Base-by-base conservation (phyloP, 2,797 vertebrate genomes). In the Pitangus sulphuratus region DNA sequence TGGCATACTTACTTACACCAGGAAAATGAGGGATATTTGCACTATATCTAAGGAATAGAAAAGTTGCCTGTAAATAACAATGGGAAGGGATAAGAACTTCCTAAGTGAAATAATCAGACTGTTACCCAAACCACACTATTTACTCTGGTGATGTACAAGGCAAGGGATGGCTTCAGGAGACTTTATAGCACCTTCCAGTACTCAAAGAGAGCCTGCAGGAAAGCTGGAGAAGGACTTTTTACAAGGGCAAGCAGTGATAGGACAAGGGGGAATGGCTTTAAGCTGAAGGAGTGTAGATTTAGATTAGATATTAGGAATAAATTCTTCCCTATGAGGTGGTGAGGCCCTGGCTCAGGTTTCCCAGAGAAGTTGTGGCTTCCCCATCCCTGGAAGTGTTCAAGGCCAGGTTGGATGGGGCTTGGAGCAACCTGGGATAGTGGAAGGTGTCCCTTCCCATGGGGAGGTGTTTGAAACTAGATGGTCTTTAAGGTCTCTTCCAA, bases 331-430 rank as follows among this genome's bases (percentile, higher is more conserved):
- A 4, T 51, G 9, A 45, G 45, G 8, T 26, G 6, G 1, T 0
- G 0, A 40, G 11, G 4, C 7, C 6, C 17, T n/a, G 39, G 17
- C 20, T 51, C 6, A 15, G 17, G 6, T 0, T 51, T 2, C 4
- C 28, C 33, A 45, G n/a, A 45, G 51, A 28, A 58, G 15, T 6
- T 65, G 65, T 53, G 45, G 8, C 6, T 71, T 33, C 6, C 7
- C 10, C 30, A 35, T 45, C 51, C 12, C 10, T 71, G 65, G 30
- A 8, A n/a, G 1, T 47, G 30, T 20, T 2, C 51, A 35, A 53
- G 51, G 8, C 26, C 64, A 44, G 20, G 19, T 0, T 50, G 56
- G 8, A 14, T 0, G 0, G 12, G 8, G 7, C 3, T 40, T 47
- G 31, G 33, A 66, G 4, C 6, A 57, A 0, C 3, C 16, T 51